These are phyloP conservation scores for Semaprochilodus insignis DNA, from an alignment of 2,797 vertebrate genomes.

Conservation along the genomic window DNA sequence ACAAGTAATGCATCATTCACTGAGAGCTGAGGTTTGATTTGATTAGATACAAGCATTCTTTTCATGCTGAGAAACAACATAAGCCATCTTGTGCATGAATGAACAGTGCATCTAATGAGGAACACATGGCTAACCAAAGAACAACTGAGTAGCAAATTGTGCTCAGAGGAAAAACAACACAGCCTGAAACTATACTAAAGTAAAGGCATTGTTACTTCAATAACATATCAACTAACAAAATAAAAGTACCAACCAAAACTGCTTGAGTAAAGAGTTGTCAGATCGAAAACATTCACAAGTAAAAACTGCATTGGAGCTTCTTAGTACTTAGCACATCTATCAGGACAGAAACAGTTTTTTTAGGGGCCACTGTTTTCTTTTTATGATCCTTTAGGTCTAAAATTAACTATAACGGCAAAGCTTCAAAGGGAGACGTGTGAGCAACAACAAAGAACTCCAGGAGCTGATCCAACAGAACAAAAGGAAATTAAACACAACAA, in stretches of 20 bases:
- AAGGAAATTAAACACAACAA: background rate
- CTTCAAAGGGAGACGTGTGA: background rate
- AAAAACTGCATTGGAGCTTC: background rate
- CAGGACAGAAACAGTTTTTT: background rate
- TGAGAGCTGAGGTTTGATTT: no score
- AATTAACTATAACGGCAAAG: background rate
- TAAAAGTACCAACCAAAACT: background rate
- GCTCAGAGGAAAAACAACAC: background rate
- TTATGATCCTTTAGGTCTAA: background rate
- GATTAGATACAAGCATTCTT: background rate
- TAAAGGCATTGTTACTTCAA: background rate
- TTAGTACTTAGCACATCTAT: background rate
- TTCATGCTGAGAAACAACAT: background rate
- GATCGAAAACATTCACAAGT: background rate
- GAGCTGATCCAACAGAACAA: background rate
- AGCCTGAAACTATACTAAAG: background rate
- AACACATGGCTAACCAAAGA: background rate
- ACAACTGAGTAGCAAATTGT: background rate
- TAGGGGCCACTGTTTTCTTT: background rate
- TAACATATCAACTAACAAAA: background rate
- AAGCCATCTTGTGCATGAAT: no score
- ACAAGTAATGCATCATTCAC: no score
- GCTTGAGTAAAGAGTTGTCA: no score
- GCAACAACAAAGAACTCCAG: background rate
- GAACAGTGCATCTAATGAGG: background rate